These are phyloP conservation scores for Rhopalosiphum nymphaeae DNA, from an alignment of 2,888 invertebrate species.

Conservation along the genomic window DNA sequence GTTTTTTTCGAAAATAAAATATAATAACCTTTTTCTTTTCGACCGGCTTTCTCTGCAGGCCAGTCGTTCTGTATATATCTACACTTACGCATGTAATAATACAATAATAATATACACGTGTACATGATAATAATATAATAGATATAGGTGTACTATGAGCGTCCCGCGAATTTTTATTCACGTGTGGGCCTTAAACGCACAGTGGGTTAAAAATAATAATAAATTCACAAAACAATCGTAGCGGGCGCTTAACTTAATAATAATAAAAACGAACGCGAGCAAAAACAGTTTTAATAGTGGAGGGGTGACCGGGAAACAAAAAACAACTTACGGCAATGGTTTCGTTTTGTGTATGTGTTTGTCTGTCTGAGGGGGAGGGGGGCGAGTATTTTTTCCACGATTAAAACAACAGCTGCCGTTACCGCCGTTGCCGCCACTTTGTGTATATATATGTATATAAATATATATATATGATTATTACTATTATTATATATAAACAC, in stretches of 20 bases:
- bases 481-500: background rate
- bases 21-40: background rate
- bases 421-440: conserved; percentile 15
- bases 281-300: background rate
- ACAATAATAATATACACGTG: background rate
- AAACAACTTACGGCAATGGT: conserved; percentile 8
- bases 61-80: background rate
- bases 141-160: background rate
- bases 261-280: background rate
- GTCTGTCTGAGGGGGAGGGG: background rate
- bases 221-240: background rate
- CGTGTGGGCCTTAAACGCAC: background rate
- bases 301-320: background rate
- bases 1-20: background rate
- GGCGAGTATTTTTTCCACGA: conserved; percentile 33
- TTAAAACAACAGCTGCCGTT: conserved; percentile 62
- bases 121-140: background rate
- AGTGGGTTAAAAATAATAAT: conserved; percentile 2
- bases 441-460: background rate
- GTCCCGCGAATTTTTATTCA: background rate
- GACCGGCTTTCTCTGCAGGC: background rate
- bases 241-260: background rate
- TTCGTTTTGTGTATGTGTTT: background rate
- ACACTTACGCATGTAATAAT: background rate
- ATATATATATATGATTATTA: background rate